Evolutionary conservation across 2,113 vertebrate genomes (phyloP), one percentile per base, ranked within the genome.

Genomic region (Rousettus leschenaultii): DNA sequence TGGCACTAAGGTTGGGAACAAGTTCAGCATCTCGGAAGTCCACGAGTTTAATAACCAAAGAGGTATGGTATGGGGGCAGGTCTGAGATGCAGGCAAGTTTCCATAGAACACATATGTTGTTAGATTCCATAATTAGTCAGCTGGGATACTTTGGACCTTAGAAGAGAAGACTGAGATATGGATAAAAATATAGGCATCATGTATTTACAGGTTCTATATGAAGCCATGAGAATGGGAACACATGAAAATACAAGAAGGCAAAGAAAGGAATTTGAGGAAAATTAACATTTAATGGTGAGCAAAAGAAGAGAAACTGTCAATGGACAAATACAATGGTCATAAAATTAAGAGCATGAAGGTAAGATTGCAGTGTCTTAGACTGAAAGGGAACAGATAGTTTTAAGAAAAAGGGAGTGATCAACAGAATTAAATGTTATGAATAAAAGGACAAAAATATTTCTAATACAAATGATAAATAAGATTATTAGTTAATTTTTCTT

Each of bases 271-370:
- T 8, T 8, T 35, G 22, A 85, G 24, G 30, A 94, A 79, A 79
- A 22, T 59, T 66, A 63, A 22, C 10, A 94, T 91, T 78, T 91
- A 77, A 87, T 18, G 19, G 28, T 78, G 24, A 78, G 21, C 22
- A 89, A 63, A 90, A 78, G 33, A 59, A 85, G 15, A 90, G 40
- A 94, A 63, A n/a, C 3, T 12, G 74, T 9, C 9, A 59, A 11
- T 19, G 16, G 28, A 70, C 3, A 85, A 30, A 73, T 2, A 75
- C 22, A 18, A 75, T 22, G 18, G 18, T 78, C 33, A 75, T 28
- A 74, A 93, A 91, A 95, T 91, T 88, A 77, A 19, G 59, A 86
- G 12, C 7, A 1, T 78, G 14, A 96, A 63, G 9, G 4, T 4
- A 63, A 71, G 21, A 74, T 2, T 16, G 7, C 13, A 55, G 11